phyloP scores from a whole-genome alignment of 2,113 vertebrate genomes.

The Salvator merianae region DNA sequence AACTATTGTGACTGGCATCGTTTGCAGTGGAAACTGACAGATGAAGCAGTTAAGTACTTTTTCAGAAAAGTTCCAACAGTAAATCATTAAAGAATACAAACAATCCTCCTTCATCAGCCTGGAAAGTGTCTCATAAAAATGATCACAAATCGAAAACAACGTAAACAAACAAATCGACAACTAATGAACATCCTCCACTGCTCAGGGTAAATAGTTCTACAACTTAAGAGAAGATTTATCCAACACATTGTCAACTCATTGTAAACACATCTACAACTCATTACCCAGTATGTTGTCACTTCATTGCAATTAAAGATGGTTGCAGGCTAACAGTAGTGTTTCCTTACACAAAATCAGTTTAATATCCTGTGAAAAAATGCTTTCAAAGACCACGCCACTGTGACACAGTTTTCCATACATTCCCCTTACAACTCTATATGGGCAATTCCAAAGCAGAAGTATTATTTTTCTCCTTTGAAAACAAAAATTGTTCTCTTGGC shows the following conservation, averaged over 20 bases:
- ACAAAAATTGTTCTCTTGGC: too few species aligned
- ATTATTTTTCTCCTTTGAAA: background rate
- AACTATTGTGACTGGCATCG: slow-evolving; percentile 78
- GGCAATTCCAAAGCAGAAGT: background rate
- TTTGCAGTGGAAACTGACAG: slow-evolving; percentile 79
- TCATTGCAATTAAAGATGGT: slow-evolving; percentile 80
- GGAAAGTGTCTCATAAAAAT: slow-evolving; percentile 76
- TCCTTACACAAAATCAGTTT: slow-evolving; percentile 68
- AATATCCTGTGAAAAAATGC: slow-evolving; percentile 58
- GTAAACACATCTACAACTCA: slow-evolving; percentile 85
- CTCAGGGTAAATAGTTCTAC: slow-evolving; percentile 80
- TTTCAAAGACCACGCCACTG: slow-evolving; percentile 39
- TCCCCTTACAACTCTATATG: background rate
- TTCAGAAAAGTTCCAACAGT: slow-evolving; percentile 76
- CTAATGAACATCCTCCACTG: slow-evolving; percentile 78
- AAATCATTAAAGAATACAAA: slow-evolving; percentile 79
- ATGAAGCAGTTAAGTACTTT: slow-evolving; percentile 79
- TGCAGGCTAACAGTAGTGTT: slow-evolving; percentile 78
- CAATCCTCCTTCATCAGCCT: slow-evolving; percentile 77
- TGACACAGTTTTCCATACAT: slow-evolving; percentile 25
- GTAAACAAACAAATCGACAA: slow-evolving; percentile 84
- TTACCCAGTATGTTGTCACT: slow-evolving; percentile 83
- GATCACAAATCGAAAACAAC: slow-evolving; percentile 81
- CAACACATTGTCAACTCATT: slow-evolving; percentile 84
- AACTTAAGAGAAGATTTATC: slow-evolving; percentile 82